Evolutionary conservation across 2,888 invertebrate species (phyloP), one percentile per base, ranked within the genome.

Genomic region (Drosophila anceps): DNA sequence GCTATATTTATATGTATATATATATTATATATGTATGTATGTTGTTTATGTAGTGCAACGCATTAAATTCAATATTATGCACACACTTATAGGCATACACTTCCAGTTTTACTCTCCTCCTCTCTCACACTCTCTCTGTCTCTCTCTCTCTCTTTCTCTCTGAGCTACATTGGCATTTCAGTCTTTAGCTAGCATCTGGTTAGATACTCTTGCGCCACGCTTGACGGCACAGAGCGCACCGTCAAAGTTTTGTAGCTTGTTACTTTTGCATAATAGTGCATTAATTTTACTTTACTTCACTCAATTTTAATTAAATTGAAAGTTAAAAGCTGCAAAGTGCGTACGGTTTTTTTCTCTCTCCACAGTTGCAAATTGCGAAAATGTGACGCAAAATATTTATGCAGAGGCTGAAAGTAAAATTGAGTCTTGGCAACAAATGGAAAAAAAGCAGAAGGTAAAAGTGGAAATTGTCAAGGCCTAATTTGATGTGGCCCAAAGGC

Each of bases 241-340:
- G 65, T 63, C 69, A 76, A 81, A 81, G 69, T 74, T 75, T 65
- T 43, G 53, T 35, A 44, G 69, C 74, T 69, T 68, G 74, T 62
- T 72, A 67, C 69, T 68, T 69, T 79, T 72, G 67, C 82, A 80
- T 80, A 80, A 79, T 79, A 65, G 75, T 54, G 64, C 66, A 79
- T 80, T 82, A 88, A 82, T 85, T 90, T 84, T 70, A 75, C 75
- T 77, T 71, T 73, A 72, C 60, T 57, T 71, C 57, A 63, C 77
- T 70, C 84, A 84, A 76, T 84, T 89, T 90, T 77, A 87, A 80
- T 79, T 89, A 79, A 90, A 84, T 79, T 89, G 77, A 79, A 84
- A 87, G 83, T 82, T 76, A 77, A 76, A 76, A 82, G 74, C 76
- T 88, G 74, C 76, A 62, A 37, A 50, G 54, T 62, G 66, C 57